phyloP scores from a whole-genome alignment of 1,140 invertebrate species.

The Brachionus asplanchnoidis region DNA sequence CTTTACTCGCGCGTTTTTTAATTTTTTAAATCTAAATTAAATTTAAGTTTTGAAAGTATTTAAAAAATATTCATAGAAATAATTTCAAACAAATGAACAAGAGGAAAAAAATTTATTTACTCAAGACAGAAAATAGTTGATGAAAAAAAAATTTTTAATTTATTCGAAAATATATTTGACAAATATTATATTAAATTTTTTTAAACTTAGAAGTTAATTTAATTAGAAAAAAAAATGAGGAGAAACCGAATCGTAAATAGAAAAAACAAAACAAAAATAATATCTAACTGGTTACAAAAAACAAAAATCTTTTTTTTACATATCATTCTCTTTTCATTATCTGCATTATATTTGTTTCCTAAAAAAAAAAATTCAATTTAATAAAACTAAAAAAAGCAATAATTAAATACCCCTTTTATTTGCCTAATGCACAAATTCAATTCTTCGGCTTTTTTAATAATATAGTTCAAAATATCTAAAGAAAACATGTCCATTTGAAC shows the following conservation, averaged over 20 bases:
- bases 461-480: conserved; percentile 8
- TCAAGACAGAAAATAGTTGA: no score
- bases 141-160: no score
- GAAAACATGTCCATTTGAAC: conserved; percentile 23
- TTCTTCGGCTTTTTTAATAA: conserved; percentile 30
- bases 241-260: neutral
- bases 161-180: neutral
- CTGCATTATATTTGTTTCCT: conserved; percentile 14
- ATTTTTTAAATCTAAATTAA: no score
- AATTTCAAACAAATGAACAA: no score
- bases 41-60: no score
- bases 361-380: neutral
- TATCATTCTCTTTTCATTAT: neutral
- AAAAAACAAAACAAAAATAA: neutral
- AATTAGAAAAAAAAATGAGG: neutral
- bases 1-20: no score
- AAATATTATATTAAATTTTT: neutral
- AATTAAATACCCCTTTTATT: conserved; percentile 14
- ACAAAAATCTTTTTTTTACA: neutral
- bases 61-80: no score
- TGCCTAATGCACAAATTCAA: neutral
- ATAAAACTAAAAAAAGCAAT: no score
- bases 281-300: neutral
- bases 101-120: no score
- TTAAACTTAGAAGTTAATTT: neutral